phyloP scores from a whole-genome alignment of 30 jellyfish, hydroid and myxozoan species.

The Hydractinia echinata region DNA sequence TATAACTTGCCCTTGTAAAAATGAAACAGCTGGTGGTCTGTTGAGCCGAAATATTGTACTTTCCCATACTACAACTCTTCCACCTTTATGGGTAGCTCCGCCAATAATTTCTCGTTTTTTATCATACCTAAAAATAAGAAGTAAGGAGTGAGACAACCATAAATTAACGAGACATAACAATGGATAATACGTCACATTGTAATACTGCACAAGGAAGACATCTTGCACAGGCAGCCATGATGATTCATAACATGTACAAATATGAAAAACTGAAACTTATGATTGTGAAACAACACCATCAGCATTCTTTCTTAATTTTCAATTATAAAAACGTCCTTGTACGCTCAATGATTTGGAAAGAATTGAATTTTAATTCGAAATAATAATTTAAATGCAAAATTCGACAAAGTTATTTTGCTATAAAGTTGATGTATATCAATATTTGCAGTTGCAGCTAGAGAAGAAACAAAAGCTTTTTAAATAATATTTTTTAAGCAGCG shows the following conservation, averaged over 20 bases:
- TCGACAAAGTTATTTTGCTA: too few species aligned
- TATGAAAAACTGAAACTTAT: neutral
- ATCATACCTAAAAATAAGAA: constrained; percentile 52
- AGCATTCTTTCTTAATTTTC: too few species aligned
- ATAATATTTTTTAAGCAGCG: too few species aligned
- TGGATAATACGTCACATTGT: neutral
- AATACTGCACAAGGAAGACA: neutral
- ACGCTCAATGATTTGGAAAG: too few species aligned
- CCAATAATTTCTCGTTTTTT: constrained; percentile 63
- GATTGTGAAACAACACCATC: neutral
- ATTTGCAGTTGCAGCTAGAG: too few species aligned
- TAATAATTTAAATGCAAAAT: too few species aligned
- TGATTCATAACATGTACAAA: neutral
- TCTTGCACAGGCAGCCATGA: neutral
- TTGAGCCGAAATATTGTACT: constrained; percentile 60
- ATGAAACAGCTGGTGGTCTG: constrained; percentile 87
- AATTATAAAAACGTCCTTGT: too few species aligned
- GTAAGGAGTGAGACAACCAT: neutral
- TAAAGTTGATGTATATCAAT: too few species aligned
- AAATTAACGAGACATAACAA: too few species aligned
- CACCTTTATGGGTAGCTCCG: constrained; percentile 82
- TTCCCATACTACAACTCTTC: constrained; percentile 92
- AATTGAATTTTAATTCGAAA: too few species aligned
- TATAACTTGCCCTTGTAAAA: constrained; percentile 68
- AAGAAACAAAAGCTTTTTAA: too few species aligned